These are phyloP conservation scores for Masnerella sp. DNA, from an alignment of 2,888 invertebrate species.

Conservation along the genomic window DNA sequence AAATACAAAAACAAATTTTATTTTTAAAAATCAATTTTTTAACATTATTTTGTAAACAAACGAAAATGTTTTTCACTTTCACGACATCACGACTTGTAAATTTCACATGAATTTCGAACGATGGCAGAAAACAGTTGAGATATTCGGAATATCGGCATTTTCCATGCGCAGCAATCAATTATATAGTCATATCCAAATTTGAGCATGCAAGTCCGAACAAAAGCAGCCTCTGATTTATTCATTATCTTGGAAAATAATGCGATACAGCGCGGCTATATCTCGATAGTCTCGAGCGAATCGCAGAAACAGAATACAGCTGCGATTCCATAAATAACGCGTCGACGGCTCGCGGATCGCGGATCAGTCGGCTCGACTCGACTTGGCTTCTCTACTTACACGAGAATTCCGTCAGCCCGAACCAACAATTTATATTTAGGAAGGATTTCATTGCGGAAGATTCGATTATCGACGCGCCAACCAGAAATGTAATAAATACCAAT, in stretches of 20 bases:
- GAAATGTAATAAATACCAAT: background rate
- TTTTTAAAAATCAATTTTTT: too few relatives aligned
- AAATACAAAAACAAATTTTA: too few relatives aligned
- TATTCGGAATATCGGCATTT: too few relatives aligned
- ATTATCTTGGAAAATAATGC: constrained; percentile 48
- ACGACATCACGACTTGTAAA: too few relatives aligned
- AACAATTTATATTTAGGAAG: constrained; percentile 66
- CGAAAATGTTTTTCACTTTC: too few relatives aligned
- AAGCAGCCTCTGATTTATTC: constrained; percentile 42
- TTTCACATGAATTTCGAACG: too few relatives aligned
- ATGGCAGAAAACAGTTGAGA: too few relatives aligned
- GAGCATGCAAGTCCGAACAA: constrained; percentile 38
- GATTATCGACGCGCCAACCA: constrained; percentile 7
- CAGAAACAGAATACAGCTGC: constrained; percentile 67
- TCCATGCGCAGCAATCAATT: too few relatives aligned
- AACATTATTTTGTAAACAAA: too few relatives aligned
- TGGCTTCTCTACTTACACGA: constrained; percentile 56
- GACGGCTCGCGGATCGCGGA: constrained; percentile 50
- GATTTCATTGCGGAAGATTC: constrained; percentile 40
- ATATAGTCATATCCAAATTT: constrained; percentile 45
- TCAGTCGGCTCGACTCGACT: constrained; percentile 35
- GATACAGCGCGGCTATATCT: constrained; percentile 18
- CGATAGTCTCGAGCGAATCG: constrained; percentile 53
- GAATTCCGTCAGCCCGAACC: constrained; percentile 49
- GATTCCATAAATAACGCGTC: constrained; percentile 72